Percentiles rank a stretch among this genome's conserved stretches.
phyloP scores from a whole-genome alignment of 2,113 vertebrate genomes.

The Serilophus lunatus region DNA sequence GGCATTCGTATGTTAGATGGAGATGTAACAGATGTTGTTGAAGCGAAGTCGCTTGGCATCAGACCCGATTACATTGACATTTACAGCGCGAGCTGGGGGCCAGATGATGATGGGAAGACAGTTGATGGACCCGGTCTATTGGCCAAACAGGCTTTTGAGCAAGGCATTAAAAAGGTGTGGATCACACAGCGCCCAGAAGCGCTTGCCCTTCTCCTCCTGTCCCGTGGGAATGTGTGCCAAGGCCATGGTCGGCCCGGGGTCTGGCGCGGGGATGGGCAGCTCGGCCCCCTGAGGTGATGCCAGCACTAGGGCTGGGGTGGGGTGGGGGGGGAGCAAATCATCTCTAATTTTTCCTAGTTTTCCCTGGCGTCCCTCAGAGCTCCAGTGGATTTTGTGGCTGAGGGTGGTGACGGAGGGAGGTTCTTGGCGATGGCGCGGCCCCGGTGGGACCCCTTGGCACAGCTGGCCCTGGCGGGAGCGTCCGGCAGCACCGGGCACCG shows the following conservation, averaged over 20 bases:
- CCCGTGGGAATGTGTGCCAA: neutral
- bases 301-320: neutral
- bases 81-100: slow-evolving; percentile 96
- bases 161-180: slow-evolving; percentile 90
- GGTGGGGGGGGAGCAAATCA: neutral
- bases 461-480: neutral
- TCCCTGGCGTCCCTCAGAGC: neutral
- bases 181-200: neutral
- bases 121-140: slow-evolving; percentile 91
- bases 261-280: neutral
- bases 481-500: neutral
- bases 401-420: slow-evolving; percentile 8
- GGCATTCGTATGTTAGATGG: slow-evolving; percentile 96
- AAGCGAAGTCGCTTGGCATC: slow-evolving; percentile 90
- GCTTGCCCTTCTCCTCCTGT: slow-evolving; percentile 6
- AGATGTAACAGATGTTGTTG: slow-evolving; percentile 91
- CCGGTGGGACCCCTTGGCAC: neutral
- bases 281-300: neutral
- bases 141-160: slow-evolving; percentile 87
- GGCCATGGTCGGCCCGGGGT: neutral
- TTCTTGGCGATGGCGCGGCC: neutral
- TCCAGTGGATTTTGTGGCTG: neutral
- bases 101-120: slow-evolving; percentile 93
- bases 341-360: neutral
- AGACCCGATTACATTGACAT: slow-evolving; percentile 93